phyloP scores from a whole-genome alignment of 2,797 vertebrate genomes.

The Octomys mimax region DNA sequence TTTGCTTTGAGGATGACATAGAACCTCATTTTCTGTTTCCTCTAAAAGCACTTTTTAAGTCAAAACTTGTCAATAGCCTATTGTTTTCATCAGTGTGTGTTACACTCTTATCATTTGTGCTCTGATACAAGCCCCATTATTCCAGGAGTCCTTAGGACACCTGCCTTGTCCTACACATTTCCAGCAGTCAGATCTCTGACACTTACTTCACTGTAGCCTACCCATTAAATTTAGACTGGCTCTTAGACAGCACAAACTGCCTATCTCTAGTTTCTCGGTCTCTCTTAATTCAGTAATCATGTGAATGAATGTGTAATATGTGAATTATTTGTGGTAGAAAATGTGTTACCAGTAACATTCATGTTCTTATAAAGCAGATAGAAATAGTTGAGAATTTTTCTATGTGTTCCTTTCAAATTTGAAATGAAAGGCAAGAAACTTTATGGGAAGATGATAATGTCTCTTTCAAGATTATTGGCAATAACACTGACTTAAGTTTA shows the following conservation, averaged over 20 bases:
- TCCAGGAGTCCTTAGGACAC: background rate
- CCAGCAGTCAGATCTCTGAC: background rate
- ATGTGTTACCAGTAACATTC: background rate
- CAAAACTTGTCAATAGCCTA: background rate
- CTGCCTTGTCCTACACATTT: background rate
- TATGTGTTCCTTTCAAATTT: background rate
- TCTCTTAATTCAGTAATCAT: background rate
- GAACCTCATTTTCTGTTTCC: background rate
- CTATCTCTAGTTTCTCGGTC: background rate
- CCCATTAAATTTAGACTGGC: background rate
- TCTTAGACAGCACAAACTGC: background rate
- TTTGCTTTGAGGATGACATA: background rate
- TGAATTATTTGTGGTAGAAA: background rate
- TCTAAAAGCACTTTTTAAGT: background rate
- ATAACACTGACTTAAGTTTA: background rate
- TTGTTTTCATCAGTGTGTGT: background rate
- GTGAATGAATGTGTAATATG: background rate
- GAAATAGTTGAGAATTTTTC: background rate
- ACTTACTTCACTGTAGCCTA: no score
- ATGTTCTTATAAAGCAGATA: slow-evolving; percentile 9
- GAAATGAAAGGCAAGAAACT: background rate
- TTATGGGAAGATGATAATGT: background rate
- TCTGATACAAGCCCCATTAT: background rate
- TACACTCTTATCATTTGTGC: background rate
- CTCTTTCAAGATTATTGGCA: background rate